These are phyloP conservation scores for Lerema accius DNA, from an alignment of 1,140 invertebrate genomes.

Conservation along the genomic window DNA sequence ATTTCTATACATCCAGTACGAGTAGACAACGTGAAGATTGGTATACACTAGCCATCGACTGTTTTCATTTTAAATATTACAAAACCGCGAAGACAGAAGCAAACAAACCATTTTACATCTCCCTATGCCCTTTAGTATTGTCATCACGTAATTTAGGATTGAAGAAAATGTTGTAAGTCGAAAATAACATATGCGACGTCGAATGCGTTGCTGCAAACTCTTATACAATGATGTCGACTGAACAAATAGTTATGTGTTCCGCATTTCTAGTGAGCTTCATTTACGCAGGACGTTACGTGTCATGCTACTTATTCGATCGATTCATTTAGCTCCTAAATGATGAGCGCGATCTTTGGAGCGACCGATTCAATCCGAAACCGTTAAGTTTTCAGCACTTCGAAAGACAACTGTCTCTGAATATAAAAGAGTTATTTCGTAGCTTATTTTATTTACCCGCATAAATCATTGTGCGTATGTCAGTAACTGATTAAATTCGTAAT, in stretches of 20 bases:
- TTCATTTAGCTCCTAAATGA: conserved; percentile 45
- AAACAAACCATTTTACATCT: conserved; percentile 41
- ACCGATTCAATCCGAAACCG: neutral
- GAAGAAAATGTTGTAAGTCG: conserved; percentile 76
- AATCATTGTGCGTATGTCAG: too few relatives aligned
- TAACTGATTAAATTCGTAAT: too few relatives aligned
- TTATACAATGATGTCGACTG: conserved; percentile 80
- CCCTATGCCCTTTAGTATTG: conserved; percentile 61
- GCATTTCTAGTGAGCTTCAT: conserved; percentile 80
- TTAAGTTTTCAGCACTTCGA: neutral
- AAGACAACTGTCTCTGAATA: too few relatives aligned
- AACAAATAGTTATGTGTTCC: conserved; percentile 80
- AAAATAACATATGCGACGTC: conserved; percentile 77
- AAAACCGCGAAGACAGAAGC: conserved; percentile 29
- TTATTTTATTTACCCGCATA: too few relatives aligned
- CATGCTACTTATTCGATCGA: conserved; percentile 46
- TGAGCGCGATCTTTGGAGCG: neutral
- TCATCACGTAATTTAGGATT: conserved; percentile 72
- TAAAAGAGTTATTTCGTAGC: too few relatives aligned
- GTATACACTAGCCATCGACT: neutral
- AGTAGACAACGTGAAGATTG: too few relatives aligned
- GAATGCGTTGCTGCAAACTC: conserved; percentile 73
- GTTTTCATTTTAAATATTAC: conserved; percentile 34
- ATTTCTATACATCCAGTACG: neutral
- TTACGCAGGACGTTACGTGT: conserved; percentile 70